A percentile compares a stretch with the other conserved stretches of the same genome.
phyloP scores from a whole-genome alignment of 2,797 vertebrate species.

The Cynodonichthys magdalenae region DNA sequence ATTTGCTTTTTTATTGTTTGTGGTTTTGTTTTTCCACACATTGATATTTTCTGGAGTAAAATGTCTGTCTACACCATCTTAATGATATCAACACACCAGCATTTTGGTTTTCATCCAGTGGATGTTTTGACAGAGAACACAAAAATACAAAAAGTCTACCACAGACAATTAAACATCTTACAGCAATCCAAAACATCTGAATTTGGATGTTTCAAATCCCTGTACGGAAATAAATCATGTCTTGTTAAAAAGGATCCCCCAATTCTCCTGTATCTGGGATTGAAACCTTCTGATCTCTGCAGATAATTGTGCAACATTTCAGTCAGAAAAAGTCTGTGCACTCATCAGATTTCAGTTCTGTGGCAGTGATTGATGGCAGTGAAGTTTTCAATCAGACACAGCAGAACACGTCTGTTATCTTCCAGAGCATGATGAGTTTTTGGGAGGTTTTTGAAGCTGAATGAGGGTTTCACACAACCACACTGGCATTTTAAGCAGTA shows the following conservation, averaged over 20 bases:
- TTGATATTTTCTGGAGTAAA: neutral
- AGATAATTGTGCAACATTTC: neutral
- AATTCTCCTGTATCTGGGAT: neutral
- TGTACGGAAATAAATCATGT: neutral
- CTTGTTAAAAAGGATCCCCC: neutral
- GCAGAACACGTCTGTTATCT: neutral
- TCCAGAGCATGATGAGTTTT: neutral
- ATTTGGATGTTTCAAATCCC: neutral
- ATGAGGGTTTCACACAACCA: neutral
- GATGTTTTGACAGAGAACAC: slow-evolving; percentile 30
- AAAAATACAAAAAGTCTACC: slow-evolving; percentile 23
- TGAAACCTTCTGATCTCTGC: neutral
- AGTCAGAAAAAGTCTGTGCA: neutral
- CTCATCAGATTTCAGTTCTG: neutral
- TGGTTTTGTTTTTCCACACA: neutral
- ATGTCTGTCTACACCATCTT: slow-evolving; percentile 29
- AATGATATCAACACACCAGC: slow-evolving; percentile 33
- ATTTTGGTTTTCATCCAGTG: slow-evolving; percentile 24
- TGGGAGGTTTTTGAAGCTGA: neutral
- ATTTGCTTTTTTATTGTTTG: too few species aligned
- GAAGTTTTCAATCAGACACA: neutral
- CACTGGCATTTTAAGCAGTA: neutral
- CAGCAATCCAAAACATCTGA: neutral
- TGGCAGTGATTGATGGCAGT: neutral
- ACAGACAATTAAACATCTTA: slow-evolving; percentile 53